phyloP scores from a whole-genome alignment of 2,113 vertebrate genomes.

The Hippocampus comes region DNA sequence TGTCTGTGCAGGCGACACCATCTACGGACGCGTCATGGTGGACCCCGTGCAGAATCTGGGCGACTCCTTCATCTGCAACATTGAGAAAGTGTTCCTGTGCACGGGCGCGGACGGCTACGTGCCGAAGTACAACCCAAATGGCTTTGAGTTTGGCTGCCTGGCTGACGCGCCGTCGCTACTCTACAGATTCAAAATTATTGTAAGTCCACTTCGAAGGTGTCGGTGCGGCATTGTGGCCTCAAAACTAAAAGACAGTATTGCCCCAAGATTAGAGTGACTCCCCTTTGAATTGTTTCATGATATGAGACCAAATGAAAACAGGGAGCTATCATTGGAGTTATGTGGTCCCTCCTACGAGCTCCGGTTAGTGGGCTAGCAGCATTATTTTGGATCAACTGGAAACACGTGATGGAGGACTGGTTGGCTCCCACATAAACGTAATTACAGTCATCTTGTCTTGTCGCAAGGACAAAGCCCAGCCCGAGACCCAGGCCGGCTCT shows the following conservation, averaged over 20 bases:
- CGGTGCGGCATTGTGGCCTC: background rate
- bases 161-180: conserved; percentile 88
- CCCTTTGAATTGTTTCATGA: too few relatives aligned
- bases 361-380: too few relatives aligned
- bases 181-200: conserved; percentile 93
- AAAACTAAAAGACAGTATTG: background rate
- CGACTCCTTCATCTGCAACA: conserved; percentile 88
- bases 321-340: too few relatives aligned
- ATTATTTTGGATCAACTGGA: too few relatives aligned
- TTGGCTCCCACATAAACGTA: too few relatives aligned
- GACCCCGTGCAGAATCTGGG: conserved; percentile 95
- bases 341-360: too few relatives aligned
- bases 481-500: conserved; percentile 82
- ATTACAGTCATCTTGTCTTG: background rate
- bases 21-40: conserved; percentile 93
- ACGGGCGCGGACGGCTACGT: conserved; percentile 94
- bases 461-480: conserved; percentile 88
- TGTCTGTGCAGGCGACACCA: conserved; percentile 75
- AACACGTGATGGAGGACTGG: too few relatives aligned
- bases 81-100: conserved; percentile 94
- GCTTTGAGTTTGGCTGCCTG: conserved; percentile 89
- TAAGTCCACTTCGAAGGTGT: conserved; percentile 56
- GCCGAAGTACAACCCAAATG: conserved; percentile 87
- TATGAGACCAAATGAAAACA: too few relatives aligned
- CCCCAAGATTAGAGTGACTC: too few relatives aligned